Percentiles rank a stretch among this genome's conserved stretches.
phyloP scores from a whole-genome alignment of 1,140 invertebrate genomes.

The Sycophaga agraensis region DNA sequence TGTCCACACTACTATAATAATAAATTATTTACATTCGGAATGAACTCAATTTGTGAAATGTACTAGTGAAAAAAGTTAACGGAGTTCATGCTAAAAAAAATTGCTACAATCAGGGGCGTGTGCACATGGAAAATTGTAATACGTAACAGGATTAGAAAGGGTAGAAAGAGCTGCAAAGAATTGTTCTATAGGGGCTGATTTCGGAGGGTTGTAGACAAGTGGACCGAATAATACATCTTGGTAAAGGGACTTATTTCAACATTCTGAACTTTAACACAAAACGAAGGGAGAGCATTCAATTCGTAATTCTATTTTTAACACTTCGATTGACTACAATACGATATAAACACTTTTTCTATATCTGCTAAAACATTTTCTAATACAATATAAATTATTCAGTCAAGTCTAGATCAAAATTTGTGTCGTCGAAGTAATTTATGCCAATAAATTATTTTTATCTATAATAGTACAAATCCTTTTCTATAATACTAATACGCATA shows the following conservation, averaged over 20 bases:
- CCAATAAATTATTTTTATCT: no score
- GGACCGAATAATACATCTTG: slow-evolving; percentile 28
- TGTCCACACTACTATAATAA: no score
- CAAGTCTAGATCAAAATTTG: no score
- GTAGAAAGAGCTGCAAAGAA: slow-evolving; percentile 16
- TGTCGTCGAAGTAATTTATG: no score
- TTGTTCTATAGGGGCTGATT: slow-evolving; percentile 16
- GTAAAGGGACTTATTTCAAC: slow-evolving; percentile 12
- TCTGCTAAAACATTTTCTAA: slow-evolving; percentile 4
- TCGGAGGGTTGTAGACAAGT: slow-evolving; percentile 23
- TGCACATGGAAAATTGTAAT: slow-evolving; percentile 15
- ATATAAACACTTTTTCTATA: slow-evolving; percentile 13
- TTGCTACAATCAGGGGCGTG: neutral
- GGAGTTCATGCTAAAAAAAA: no score
- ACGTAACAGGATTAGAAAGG: slow-evolving; percentile 29
- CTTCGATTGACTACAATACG: slow-evolving; percentile 22
- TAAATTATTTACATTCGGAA: no score
- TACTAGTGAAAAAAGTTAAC: no score
- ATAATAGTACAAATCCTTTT: no score
- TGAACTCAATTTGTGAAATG: no score
- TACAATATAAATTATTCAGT: no score
- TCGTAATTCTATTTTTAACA: slow-evolving; percentile 29
- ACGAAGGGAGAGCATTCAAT: slow-evolving; percentile 19
- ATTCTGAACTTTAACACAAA: slow-evolving; percentile 22
- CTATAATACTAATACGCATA: no score